A percentile compares a stretch with the other conserved stretches of the same genome.
These are phyloP conservation scores for Turdus rufiventris DNA, from an alignment of 2,113 vertebrate species.

Conservation along the genomic window DNA sequence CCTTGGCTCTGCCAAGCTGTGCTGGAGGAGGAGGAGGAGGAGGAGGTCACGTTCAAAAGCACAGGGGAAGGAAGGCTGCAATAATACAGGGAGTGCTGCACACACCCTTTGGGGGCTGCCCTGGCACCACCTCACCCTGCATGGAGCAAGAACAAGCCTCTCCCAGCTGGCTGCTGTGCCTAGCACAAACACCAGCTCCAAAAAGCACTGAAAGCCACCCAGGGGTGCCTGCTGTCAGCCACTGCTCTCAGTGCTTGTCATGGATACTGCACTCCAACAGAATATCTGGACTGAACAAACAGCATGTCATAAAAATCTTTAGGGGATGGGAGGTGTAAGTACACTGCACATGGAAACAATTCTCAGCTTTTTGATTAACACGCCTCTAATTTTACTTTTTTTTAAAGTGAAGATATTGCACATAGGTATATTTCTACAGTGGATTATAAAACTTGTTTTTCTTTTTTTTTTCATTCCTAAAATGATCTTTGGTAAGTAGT, in stretches of 20 bases:
- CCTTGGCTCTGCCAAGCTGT: background rate
- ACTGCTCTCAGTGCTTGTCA: background rate
- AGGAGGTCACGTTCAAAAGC: background rate
- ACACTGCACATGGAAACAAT: background rate
- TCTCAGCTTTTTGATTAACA: background rate
- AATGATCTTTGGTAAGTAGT: background rate
- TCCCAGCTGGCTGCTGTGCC: background rate
- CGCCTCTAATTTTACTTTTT: background rate
- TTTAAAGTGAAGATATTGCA: background rate
- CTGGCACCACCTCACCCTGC: background rate
- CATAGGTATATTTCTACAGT: background rate
- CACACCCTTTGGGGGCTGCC: background rate
- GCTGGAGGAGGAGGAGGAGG: background rate
- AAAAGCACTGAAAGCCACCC: background rate
- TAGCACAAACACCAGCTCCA: background rate
- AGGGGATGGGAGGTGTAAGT: background rate
- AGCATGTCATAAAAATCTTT: background rate
- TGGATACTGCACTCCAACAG: background rate
- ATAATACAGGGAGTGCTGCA: slow-evolving; percentile 10
- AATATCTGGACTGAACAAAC: background rate
- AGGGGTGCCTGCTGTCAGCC: background rate
- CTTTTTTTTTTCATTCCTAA: background rate
- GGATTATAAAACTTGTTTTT: background rate
- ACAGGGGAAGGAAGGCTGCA: background rate
- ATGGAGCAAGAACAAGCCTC: background rate